Conservation (phyloP, 2,888 invertebrate genomes). For the Eurytoma adleriae region DNA sequence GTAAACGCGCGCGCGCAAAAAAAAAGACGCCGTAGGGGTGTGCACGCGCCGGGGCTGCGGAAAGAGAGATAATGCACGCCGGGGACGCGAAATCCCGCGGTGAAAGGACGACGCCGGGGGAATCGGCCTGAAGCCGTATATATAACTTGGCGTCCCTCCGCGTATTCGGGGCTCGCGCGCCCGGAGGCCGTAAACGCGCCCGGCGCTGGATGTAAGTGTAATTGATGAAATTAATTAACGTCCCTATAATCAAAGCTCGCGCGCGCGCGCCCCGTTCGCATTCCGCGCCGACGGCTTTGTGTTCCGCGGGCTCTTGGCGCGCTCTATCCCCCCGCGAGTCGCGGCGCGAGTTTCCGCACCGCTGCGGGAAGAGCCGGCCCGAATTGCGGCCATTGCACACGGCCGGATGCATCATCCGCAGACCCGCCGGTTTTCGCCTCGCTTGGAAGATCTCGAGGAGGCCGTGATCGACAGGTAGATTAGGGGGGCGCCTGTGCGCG, state of each 20-base stretch:
- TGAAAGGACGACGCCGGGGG: constrained; percentile 49
- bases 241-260: constrained; percentile 61
- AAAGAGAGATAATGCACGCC: neutral
- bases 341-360: neutral
- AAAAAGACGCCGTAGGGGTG: neutral
- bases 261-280: constrained; percentile 43
- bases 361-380: neutral
- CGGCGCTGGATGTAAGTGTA: constrained; percentile 58
- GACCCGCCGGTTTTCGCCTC: neutral
- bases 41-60: neutral
- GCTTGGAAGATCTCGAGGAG: neutral
- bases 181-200: neutral
- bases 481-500: neutral
- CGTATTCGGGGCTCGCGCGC: constrained; percentile 15
- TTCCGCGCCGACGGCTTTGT: constrained; percentile 29
- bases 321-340: neutral
- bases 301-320: neutral
- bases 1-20: neutral
- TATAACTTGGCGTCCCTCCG: constrained; percentile 22
- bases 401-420: constrained; percentile 43
- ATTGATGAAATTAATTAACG: constrained; percentile 68
- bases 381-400: constrained; percentile 18
- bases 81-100: constrained; percentile 20
- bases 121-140: constrained; percentile 36
- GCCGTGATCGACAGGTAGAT: constrained; percentile 45